Evolutionary conservation across 2,888 invertebrate genomes (phyloP).

Genomic region (Lasioglossum lativentre): DNA sequence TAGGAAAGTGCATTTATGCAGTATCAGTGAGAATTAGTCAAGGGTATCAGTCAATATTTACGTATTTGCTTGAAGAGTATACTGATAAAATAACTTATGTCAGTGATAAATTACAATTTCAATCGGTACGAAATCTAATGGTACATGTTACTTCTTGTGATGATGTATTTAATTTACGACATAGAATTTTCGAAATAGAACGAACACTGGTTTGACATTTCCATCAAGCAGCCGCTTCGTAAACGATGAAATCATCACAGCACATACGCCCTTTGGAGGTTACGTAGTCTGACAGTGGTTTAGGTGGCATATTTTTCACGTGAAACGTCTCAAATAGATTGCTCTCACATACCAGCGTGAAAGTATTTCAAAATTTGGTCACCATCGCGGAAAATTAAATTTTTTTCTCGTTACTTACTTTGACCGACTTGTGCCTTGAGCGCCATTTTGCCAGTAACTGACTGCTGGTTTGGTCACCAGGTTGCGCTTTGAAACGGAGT

Average conservation of each 20-base stretch:
- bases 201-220: conserved; percentile 73
- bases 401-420: conserved; percentile 88
- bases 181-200: background rate
- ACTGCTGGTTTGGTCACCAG: conserved; percentile 62
- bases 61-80: conserved; percentile 26
- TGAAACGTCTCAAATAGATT: conserved; percentile 5
- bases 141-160: background rate
- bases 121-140: background rate
- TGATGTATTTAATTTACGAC: background rate
- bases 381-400: conserved; percentile 51
- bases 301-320: conserved; percentile 3
- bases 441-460: conserved; percentile 89
- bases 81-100: conserved; percentile 19
- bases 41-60: background rate
- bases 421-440: conserved; percentile 94
- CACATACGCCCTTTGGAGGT: conserved; percentile 62
- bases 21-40: background rate
- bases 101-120: conserved; percentile 9
- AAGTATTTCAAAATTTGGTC: conserved; percentile 11
- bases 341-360: background rate
- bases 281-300: conserved; percentile 43
- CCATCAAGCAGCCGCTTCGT: conserved; percentile 66
- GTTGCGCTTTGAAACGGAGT: conserved; percentile 58
- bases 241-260: conserved; percentile 78
- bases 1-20: background rate